Conservation (phyloP, 1,140 invertebrate species). For the Dinothrombium tinctorium region DNA sequence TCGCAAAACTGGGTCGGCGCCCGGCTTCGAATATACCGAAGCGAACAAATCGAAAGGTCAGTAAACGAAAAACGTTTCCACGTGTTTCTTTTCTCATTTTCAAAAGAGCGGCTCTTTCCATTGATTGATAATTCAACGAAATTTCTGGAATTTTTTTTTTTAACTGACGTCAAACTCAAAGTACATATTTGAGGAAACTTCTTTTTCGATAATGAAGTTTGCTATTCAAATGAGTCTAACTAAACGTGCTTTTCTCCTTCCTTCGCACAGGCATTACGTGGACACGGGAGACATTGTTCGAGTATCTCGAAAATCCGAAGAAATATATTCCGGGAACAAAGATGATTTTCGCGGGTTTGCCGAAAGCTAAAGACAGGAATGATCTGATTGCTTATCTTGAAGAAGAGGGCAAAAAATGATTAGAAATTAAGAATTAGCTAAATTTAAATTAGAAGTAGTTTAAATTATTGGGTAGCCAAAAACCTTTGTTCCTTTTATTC, state of each 20-base stretch:
- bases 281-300: constrained; percentile 77
- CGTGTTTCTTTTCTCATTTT: neutral
- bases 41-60: constrained; percentile 89
- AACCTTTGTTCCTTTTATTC: no score
- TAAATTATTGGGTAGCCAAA: no score
- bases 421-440: no score
- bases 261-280: constrained; percentile 66
- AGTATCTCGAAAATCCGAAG: constrained; percentile 93
- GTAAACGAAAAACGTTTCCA: neutral
- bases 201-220: neutral
- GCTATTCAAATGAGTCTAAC: neutral
- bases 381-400: constrained; percentile 91
- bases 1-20: constrained; percentile 79
- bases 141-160: neutral
- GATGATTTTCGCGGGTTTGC: constrained; percentile 97
- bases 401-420: no score
- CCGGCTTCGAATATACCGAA: constrained; percentile 81
- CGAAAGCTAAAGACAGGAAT: constrained; percentile 76
- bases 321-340: constrained; percentile 98
- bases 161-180: neutral
- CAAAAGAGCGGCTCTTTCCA: neutral
- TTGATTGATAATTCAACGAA: neutral
- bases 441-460: no score
- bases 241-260: neutral
- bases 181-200: no score